Evolutionary conservation across 2,797 vertebrate genomes (phyloP), one percentile per base, ranked within the genome.

Genomic region (Mastacembelus armatus): DNA sequence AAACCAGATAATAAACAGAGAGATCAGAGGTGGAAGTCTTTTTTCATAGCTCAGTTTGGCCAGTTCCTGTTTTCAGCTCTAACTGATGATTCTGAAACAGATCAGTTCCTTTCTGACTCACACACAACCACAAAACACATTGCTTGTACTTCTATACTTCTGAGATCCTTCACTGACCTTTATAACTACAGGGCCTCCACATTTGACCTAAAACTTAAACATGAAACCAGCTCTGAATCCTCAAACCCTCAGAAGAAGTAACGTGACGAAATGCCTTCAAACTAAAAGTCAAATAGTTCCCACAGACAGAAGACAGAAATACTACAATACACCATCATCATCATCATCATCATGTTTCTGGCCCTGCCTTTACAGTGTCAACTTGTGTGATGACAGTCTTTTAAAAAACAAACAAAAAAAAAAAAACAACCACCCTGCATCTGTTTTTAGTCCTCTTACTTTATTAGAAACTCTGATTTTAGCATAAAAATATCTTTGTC

Each of bases 41-140:
- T 44, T 24, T n/a, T 38, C 1, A 67, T 43, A 15, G 38, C 47
- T 49, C 1, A 24, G 27, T 54, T 30, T 51, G 16, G 39, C 63
- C 52, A 58, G 74, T 89, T 89, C 87, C 85, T 88, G 82, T 88
- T 89, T 87, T 85, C 48, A 49, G 35, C 11, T 0, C 16, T n/a
- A 40, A 62, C 54, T 15, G 43, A 47, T 58, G 42, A 47, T 66
- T 78, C 21, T 76, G 77, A 86, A 88, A 85, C 70, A 68, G 60
- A 64, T 44, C 81, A 49, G 35, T 88, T 86, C 85, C 84, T 66
- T 29, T 85, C 59, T 85, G 78, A 80, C 59, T 76, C 77, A 69
- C 49, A 38, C 44, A 14, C n/a, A 22, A 55, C 36, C 61, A 44
- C 71, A 21, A 30, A 62, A 42, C 42, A 54, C 30, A 44, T 49